Evolutionary conservation across 2,113 vertebrate species (phyloP).

Genomic region (Hiodon alosoides): DNA sequence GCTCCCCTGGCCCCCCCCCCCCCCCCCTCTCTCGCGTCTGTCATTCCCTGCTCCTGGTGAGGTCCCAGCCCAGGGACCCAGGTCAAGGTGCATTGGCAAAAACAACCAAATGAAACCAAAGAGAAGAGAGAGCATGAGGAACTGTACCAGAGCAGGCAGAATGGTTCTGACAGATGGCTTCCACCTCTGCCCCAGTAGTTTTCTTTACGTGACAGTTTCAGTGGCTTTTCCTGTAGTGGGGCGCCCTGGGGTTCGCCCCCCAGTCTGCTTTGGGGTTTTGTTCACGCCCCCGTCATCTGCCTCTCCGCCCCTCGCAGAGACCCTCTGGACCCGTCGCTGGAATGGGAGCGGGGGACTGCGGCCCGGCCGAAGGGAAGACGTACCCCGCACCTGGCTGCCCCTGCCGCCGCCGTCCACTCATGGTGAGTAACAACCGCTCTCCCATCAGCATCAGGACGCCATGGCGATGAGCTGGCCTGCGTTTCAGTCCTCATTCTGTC

Average conservation of each 20-base stretch:
- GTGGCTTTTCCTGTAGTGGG: not conserved
- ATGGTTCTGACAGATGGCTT: not conserved
- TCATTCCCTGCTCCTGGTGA: no score
- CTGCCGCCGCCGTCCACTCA: not conserved
- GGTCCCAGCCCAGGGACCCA: not conserved
- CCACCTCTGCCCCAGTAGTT: not conserved
- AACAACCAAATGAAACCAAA: not conserved
- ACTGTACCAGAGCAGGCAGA: not conserved
- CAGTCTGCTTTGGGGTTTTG: not conserved
- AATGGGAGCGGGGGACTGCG: constrained; percentile 1
- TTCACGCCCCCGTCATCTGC: not conserved
- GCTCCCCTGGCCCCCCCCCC: no score
- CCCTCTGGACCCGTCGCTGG: constrained; percentile 2
- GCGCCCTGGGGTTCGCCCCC: not conserved
- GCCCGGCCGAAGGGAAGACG: not conserved
- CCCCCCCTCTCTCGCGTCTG: no score
- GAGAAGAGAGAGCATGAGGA: not conserved
- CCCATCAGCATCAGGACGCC: not conserved
- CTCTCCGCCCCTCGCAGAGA: not conserved
- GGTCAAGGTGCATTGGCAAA: not conserved
- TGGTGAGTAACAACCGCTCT: not conserved
- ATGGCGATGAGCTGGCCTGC: no score
- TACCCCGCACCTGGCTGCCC: not conserved
- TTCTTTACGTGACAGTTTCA: not conserved
- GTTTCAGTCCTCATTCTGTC: no score